Conservation (phyloP, 2,113 vertebrate species). For the Dinomys branickii region DNA sequence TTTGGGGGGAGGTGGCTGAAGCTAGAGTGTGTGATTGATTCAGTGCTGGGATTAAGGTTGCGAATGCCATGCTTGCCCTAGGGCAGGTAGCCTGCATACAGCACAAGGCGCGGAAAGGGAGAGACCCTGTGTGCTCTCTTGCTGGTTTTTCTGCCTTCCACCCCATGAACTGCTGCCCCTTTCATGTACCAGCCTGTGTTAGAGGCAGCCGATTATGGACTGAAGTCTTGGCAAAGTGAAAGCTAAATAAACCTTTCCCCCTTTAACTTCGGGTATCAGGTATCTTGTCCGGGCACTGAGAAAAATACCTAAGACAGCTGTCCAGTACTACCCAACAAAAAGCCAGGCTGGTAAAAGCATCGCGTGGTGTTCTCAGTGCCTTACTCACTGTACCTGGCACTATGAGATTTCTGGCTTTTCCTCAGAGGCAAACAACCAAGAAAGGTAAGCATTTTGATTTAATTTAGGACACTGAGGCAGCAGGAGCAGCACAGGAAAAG, state of each 20-base stretch:
- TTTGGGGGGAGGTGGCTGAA: background rate
- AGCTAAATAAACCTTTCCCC: background rate
- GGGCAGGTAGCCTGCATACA: no score
- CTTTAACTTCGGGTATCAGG: background rate
- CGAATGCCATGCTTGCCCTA: background rate
- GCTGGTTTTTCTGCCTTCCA: background rate
- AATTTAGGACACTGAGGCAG: background rate
- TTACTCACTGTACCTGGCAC: background rate
- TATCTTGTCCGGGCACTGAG: background rate
- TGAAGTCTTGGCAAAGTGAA: background rate
- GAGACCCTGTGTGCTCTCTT: background rate
- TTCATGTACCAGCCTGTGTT: background rate
- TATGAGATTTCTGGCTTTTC: background rate
- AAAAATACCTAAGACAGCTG: background rate
- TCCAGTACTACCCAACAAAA: background rate
- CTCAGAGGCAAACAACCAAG: background rate
- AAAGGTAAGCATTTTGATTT: background rate
- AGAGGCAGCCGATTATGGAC: background rate
- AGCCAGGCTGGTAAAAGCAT: background rate
- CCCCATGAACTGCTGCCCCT: background rate
- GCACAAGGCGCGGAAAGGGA: background rate
- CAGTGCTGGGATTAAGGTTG: background rate
- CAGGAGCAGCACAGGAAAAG: background rate
- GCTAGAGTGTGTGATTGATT: background rate
- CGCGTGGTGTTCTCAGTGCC: no score